A percentile compares a stretch with the other conserved stretches of the same genome.
These are phyloP conservation scores for Tiliqua scincoides DNA, from an alignment of 2,113 vertebrate genomes.

Conservation along the genomic window DNA sequence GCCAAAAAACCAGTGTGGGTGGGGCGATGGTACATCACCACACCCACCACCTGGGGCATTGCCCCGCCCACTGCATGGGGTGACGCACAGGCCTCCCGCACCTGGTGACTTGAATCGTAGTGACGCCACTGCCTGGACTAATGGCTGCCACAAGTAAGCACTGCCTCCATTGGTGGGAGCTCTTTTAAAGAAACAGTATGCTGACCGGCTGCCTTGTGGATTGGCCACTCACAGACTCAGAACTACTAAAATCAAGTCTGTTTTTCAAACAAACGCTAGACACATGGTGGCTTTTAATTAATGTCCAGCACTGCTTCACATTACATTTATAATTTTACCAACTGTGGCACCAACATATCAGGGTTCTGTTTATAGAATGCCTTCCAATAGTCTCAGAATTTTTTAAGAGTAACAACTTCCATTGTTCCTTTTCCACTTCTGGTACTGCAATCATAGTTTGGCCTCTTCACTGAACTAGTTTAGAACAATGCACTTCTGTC, in stretches of 20 bases:
- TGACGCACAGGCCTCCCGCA: no score
- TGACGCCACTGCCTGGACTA: no score
- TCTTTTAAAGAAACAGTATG: background rate
- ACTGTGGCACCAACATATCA: slow-evolving; percentile 4
- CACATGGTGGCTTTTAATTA: background rate
- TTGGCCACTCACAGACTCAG: slow-evolving; percentile 14
- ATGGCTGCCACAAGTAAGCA: slow-evolving; percentile 46
- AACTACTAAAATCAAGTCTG: background rate
- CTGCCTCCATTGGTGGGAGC: slow-evolving; percentile 28
- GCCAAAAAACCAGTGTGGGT: no score
- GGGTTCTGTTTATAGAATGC: background rate
- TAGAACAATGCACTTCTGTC: background rate
- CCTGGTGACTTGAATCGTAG: no score
- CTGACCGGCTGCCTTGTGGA: background rate
- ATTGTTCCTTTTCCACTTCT: background rate
- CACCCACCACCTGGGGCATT: no score
- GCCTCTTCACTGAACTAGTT: background rate
- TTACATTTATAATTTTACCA: slow-evolving; percentile 7
- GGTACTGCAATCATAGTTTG: background rate
- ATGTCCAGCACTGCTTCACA: background rate
- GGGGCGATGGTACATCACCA: no score
- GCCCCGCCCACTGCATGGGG: no score
- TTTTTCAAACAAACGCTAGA: background rate
- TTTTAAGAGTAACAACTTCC: background rate
- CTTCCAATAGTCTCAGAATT: background rate